phyloP scores from a whole-genome alignment of 2,797 vertebrate genomes.

The Capromys pilorides region DNA sequence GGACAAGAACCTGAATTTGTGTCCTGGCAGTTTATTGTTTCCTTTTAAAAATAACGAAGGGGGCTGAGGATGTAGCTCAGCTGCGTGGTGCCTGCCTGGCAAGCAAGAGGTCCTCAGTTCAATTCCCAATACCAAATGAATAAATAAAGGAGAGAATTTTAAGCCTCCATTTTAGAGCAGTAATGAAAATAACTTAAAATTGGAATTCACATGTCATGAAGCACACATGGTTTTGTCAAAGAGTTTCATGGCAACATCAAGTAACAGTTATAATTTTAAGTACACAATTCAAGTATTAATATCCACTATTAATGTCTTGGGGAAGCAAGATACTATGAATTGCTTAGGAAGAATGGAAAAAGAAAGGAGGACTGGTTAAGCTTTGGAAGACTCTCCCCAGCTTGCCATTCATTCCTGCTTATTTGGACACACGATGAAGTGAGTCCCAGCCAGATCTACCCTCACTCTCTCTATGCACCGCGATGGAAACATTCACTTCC shows the following conservation, averaged over 20 bases:
- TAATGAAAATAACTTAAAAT: not conserved
- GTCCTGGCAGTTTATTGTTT: not conserved
- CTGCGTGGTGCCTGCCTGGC: too few relatives aligned
- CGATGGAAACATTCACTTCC: not conserved
- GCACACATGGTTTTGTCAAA: not conserved
- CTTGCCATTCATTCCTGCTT: not conserved
- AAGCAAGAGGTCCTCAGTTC: too few relatives aligned
- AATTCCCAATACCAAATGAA: too few relatives aligned
- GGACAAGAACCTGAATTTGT: conserved; percentile 1
- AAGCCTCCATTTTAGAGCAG: not conserved
- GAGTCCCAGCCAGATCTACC: not conserved
- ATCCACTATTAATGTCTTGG: not conserved
- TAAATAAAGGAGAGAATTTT: not conserved
- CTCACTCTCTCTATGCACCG: not conserved
- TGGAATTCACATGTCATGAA: not conserved
- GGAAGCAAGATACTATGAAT: not conserved
- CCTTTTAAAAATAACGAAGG: conserved; percentile 7
- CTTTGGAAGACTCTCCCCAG: not conserved
- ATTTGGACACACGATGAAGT: not conserved
- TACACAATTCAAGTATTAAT: not conserved
- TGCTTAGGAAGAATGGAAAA: not conserved
- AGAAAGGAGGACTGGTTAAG: not conserved
- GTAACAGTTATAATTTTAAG: not conserved
- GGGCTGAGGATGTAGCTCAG: not conserved
- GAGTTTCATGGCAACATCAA: not conserved